Percentiles rank a stretch among this genome's conserved stretches.
Conservation (phyloP, 2,888 invertebrate genomes). For the Scaptomyza polygonia region DNA sequence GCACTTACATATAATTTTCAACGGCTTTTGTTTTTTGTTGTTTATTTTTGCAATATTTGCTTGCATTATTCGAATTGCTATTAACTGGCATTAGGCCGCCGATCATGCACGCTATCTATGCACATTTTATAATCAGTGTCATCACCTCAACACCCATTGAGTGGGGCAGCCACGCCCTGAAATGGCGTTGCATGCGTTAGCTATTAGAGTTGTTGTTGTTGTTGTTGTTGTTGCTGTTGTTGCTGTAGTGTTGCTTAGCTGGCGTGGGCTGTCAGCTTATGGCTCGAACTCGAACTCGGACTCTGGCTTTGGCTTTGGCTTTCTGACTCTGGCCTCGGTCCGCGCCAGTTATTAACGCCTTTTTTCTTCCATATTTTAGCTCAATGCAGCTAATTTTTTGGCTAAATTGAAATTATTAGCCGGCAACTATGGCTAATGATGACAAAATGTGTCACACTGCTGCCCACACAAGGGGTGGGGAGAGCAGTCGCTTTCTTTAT, state of each 20-base stretch:
- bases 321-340: constrained; percentile 42
- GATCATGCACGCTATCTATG: constrained; percentile 34
- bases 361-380: constrained; percentile 22
- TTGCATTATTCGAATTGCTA: constrained; percentile 8
- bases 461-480: constrained; percentile 59
- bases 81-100: constrained; percentile 13
- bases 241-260: constrained; percentile 29
- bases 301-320: constrained; percentile 16
- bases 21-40: constrained; percentile 20
- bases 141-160: constrained; percentile 67
- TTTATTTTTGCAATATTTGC: background rate
- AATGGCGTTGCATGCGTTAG: constrained; percentile 29
- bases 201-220: constrained; percentile 11
- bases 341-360: constrained; percentile 68
- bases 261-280: constrained; percentile 70
- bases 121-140: constrained; percentile 74
- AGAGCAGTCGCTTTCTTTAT: constrained; percentile 55
- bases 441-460: constrained; percentile 81
- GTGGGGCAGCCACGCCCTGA: constrained; percentile 41
- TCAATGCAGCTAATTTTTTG: constrained; percentile 67
- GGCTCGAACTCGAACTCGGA: constrained; percentile 18
- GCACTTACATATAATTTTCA: constrained; percentile 9
- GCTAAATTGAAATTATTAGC: constrained; percentile 78
- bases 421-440: constrained; percentile 80
- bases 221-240: constrained; percentile 10